A percentile compares a stretch with the other conserved stretches of the same genome.
phyloP scores from a whole-genome alignment of 2,888 invertebrate genomes.

The Drosophila yooni region DNA sequence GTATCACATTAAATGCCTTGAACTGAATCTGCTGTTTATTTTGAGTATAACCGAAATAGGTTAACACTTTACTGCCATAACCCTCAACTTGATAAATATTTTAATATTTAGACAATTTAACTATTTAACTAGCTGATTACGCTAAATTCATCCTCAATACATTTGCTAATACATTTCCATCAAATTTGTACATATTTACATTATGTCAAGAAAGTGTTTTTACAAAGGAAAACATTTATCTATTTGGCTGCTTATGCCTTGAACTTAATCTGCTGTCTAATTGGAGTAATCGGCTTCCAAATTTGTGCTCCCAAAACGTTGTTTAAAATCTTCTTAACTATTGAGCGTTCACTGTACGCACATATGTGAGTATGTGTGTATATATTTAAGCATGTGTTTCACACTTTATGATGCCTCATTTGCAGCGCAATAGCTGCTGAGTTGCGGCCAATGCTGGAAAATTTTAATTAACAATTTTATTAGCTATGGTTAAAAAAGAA shows the following conservation, averaged over 20 bases:
- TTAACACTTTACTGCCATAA: not conserved
- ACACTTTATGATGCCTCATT: slow-evolving; percentile 49
- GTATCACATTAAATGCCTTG: not conserved
- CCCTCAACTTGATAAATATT: not conserved
- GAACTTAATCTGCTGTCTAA: too few species aligned
- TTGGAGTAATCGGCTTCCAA: too few species aligned
- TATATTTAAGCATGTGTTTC: slow-evolving; percentile 2
- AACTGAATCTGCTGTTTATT: not conserved
- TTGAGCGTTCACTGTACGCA: not conserved
- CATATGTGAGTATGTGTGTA: not conserved
- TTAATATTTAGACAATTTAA: not conserved
- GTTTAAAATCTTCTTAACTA: not conserved
- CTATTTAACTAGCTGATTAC: not conserved
- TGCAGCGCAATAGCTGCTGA: slow-evolving; percentile 63
- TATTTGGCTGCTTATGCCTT: too few species aligned
- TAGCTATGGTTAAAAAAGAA: slow-evolving; percentile 73
- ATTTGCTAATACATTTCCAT: not conserved
- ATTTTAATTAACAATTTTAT: slow-evolving; percentile 79
- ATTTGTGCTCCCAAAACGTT: not conserved
- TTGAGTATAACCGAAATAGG: not conserved
- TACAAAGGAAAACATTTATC: too few species aligned
- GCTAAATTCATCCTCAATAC: not conserved
- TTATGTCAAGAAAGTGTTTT: too few species aligned
- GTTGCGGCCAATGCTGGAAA: slow-evolving; percentile 64
- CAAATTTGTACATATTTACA: not conserved